Evolutionary conservation across 2,888 invertebrate species (phyloP), one percentile per base, ranked within the genome.

Genomic region (Drosophila suboccidentalis): DNA sequence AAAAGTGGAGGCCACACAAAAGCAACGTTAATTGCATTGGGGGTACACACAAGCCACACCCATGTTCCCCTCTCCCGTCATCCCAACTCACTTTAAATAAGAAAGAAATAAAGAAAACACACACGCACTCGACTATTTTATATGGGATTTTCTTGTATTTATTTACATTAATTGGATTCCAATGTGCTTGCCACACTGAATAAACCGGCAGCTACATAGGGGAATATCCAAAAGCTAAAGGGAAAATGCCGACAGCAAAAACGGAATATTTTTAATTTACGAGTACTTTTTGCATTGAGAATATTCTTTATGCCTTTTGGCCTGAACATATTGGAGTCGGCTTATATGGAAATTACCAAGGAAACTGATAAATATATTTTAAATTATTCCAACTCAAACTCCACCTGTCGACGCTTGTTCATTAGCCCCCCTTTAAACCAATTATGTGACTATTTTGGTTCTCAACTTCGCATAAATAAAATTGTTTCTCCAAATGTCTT

Each of bases 81-180:
- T 19, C 57, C 41, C 73, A 49, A 34, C 53, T 49, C 59, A 59
- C 69, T 86, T 79, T 78, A 86, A 86, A 82, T 86, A 86, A 38
- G 29, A 17, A 46, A 38, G 58, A 82, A 82, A 71, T 59, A 82
- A 82, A 71, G 62, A 43, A 63, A 65, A 54, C 61, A 78, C 64
- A 32, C 32, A 55, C 78, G 76, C 83, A 78, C 65, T 73, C 67
- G 49, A 71, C 41, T 80, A 51, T 68, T 76, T 80, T 72, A 71
- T 77, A 63, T 68, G 61, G 64, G 66, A 78, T 71, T 77, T 78
- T 58, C 75, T 76, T 85, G 85, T 85, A 82, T 87, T 85, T 87
- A 82, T 85, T 85, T 87, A 82, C 88, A 87, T 85, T 85, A 87
- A 85, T 85, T 85, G 84, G 87, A 85, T 87, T 85, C 73, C 87